A percentile compares a stretch with the other conserved stretches of the same genome.
Evolutionary conservation across 2,113 vertebrate genomes (phyloP).

Genomic region (Rhizomys pruinosus): DNA sequence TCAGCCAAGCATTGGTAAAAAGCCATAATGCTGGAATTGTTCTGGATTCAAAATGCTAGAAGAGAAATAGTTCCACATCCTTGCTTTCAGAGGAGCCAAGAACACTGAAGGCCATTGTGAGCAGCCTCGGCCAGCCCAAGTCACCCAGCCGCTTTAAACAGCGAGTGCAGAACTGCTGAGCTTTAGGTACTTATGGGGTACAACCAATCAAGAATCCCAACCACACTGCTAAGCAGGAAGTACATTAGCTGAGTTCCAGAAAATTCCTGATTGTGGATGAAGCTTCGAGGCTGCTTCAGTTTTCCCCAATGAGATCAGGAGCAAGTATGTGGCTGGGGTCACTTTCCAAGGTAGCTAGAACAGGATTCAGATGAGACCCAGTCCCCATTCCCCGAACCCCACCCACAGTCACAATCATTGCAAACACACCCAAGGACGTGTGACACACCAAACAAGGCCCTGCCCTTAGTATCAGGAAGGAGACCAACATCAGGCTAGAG

Average conservation of each 20-base stretch:
- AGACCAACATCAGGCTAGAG: background rate
- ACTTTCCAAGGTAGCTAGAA: background rate
- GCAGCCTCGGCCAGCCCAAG: background rate
- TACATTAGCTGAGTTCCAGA: background rate
- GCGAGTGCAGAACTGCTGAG: accelerated
- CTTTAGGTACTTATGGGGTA: background rate
- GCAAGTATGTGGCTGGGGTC: accelerated
- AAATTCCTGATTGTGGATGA: background rate
- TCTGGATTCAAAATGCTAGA: slow-evolving; percentile 12
- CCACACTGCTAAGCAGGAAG: accelerated
- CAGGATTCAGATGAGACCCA: background rate
- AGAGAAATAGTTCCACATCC: slow-evolving; percentile 44
- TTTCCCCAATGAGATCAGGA: accelerated
- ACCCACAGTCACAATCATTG: background rate
- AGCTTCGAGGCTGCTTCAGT: background rate
- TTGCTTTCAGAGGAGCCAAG: background rate
- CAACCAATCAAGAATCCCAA: accelerated
- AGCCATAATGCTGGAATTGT: slow-evolving; percentile 42
- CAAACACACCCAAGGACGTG: background rate
- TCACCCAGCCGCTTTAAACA: accelerated
- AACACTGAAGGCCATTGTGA: background rate
- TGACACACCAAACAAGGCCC: accelerated
- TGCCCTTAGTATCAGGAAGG: background rate
- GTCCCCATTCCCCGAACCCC: background rate
- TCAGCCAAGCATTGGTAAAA: slow-evolving; percentile 41